Percentiles rank a stretch among this genome's conserved stretches.
Conservation (phyloP, 2,888 invertebrate genomes). For the Protonemura montana region DNA sequence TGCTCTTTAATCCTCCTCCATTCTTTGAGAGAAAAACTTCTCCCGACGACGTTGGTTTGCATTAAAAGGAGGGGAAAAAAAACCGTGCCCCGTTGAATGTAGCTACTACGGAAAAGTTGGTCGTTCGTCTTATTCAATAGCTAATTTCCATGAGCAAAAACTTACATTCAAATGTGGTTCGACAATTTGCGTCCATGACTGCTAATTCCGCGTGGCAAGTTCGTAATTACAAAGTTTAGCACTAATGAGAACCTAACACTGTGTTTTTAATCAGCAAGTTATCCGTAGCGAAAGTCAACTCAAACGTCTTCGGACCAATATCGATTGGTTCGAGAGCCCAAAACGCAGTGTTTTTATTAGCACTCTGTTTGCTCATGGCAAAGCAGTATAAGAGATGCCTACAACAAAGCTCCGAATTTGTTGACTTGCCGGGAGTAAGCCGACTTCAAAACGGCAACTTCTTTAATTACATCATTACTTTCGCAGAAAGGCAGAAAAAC, state of each 20-base stretch:
- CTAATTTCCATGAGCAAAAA: neutral
- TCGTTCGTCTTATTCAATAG: neutral
- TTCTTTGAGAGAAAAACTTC: neutral
- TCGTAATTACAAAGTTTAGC: neutral
- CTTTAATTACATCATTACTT: constrained; percentile 35
- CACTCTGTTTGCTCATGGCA: neutral
- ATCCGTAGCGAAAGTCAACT: neutral
- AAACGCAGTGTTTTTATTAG: neutral
- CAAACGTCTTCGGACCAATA: neutral
- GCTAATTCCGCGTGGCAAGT: neutral
- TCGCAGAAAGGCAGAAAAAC: constrained; percentile 23
- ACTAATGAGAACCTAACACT: neutral
- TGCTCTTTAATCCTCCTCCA: neutral
- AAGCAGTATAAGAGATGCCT: neutral
- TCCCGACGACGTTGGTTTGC: neutral
- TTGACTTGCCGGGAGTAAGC: neutral
- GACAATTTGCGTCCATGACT: neutral
- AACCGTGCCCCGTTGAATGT: neutral
- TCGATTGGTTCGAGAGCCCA: neutral
- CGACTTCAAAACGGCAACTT: constrained; percentile 17
- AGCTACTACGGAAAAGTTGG: neutral
- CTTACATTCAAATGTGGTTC: neutral
- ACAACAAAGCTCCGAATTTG: neutral
- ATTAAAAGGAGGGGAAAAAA: neutral
- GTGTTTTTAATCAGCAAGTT: constrained; percentile 5